A percentile compares a stretch with the other conserved stretches of the same genome.
Evolutionary conservation across 2,888 invertebrate species (phyloP).

Genomic region (Orthosia cruda): DNA sequence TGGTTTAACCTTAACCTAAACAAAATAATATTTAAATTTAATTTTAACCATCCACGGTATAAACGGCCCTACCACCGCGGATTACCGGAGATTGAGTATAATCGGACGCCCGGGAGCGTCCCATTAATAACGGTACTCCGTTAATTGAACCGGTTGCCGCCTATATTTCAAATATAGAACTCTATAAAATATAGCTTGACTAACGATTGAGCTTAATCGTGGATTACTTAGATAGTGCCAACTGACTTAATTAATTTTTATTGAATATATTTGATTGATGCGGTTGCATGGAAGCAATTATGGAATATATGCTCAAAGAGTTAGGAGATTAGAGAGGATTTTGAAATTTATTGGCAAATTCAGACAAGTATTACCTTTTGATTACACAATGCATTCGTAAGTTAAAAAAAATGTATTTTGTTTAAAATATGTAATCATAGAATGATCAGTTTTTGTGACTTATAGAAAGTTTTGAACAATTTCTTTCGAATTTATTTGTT

Average conservation of each 20-base stretch:
- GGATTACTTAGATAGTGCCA: slow-evolving; percentile 63
- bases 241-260: slow-evolving; percentile 45
- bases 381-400: background rate
- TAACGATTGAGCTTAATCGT: slow-evolving; percentile 70
- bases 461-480: background rate
- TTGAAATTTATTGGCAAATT: too few species aligned
- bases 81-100: slow-evolving; percentile 90
- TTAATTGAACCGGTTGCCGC: slow-evolving; percentile 88
- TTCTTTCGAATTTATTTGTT: background rate
- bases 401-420: background rate
- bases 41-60: slow-evolving; percentile 64
- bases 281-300: background rate
- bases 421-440: background rate
- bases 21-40: slow-evolving; percentile 14
- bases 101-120: slow-evolving; percentile 86
- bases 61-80: slow-evolving; percentile 80
- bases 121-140: slow-evolving; percentile 89
- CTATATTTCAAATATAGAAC: slow-evolving; percentile 88
- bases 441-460: background rate
- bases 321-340: background rate
- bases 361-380: background rate
- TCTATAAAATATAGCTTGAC: slow-evolving; percentile 73
- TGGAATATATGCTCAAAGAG: background rate
- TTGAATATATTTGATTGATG: slow-evolving; percentile 56
- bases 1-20: background rate